phyloP scores from a whole-genome alignment of 2,888 invertebrate species.

The Pterostichus niger region DNA sequence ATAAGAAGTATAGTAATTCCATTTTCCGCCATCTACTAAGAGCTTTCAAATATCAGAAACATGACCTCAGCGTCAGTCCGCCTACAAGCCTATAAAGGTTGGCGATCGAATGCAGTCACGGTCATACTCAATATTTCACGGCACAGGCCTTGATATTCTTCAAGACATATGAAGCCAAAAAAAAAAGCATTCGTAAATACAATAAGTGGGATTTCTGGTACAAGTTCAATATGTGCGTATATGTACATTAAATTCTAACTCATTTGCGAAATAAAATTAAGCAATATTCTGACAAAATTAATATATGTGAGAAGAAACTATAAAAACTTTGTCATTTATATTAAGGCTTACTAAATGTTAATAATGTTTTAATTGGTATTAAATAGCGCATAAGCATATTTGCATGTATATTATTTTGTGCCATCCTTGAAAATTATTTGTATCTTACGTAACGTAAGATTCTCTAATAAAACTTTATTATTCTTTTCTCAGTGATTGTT shows the following conservation, averaged over 20 bases:
- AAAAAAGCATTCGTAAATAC: neutral
- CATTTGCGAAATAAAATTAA: too few relatives aligned
- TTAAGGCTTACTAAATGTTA: slow-evolving; percentile 5
- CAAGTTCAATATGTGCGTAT: neutral
- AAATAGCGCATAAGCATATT: neutral
- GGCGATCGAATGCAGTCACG: neutral
- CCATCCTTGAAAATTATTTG: neutral
- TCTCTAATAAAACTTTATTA: too few relatives aligned
- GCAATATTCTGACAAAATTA: neutral
- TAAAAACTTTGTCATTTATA: neutral
- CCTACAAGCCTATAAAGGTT: neutral
- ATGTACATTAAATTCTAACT: too few relatives aligned
- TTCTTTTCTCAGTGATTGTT: too few relatives aligned
- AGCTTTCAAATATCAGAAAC: too few relatives aligned
- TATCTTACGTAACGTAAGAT: too few relatives aligned
- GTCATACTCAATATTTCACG: neutral
- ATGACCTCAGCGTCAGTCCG: neutral
- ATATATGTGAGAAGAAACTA: neutral
- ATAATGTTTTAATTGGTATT: slow-evolving; percentile 10
- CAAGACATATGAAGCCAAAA: neutral
- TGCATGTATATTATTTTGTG: neutral
- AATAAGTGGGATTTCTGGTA: neutral
- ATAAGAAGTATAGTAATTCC: too few relatives aligned
- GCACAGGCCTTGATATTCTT: neutral
- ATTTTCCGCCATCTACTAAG: too few relatives aligned